These are phyloP conservation scores for Gila orcuttii DNA, from an alignment of 2,113 vertebrate species.

Conservation along the genomic window DNA sequence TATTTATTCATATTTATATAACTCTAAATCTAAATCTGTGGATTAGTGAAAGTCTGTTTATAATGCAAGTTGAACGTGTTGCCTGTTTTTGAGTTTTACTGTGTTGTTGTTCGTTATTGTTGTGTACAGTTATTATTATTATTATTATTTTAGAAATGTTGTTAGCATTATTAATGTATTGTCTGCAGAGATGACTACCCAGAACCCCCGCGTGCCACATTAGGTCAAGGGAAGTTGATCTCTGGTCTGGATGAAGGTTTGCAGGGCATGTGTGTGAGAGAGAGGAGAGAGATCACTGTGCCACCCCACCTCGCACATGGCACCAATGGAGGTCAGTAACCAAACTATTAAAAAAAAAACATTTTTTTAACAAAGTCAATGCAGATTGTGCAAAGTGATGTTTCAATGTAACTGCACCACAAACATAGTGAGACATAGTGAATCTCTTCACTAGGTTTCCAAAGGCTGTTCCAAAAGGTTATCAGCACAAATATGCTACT, in stretches of 20 bases:
- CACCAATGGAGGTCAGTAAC: constrained; percentile 86
- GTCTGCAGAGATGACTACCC: constrained; percentile 79
- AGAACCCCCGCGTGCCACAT: constrained; percentile 78
- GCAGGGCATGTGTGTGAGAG: constrained; percentile 88
- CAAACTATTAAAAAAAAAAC: neutral
- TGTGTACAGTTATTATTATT: neutral
- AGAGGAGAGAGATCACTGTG: constrained; percentile 82
- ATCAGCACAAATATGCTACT: too few relatives aligned
- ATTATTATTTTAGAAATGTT: neutral
- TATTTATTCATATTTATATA: too few relatives aligned
- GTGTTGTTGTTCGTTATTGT: neutral
- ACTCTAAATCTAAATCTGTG: too few relatives aligned
- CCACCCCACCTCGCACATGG: constrained; percentile 94
- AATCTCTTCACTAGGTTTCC: neutral
- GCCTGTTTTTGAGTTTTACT: neutral
- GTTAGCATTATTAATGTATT: neutral
- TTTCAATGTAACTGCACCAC: neutral
- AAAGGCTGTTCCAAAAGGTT: neutral
- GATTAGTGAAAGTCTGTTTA: neutral
- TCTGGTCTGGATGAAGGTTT: constrained; percentile 88
- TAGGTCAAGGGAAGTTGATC: constrained; percentile 90
- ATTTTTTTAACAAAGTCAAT: neutral
- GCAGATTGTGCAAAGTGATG: neutral
- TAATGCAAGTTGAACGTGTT: neutral
- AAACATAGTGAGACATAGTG: neutral